Evolutionary conservation across 30 jellyfish, hydroid and myxozoan genomes (phyloP), one percentile per base, ranked within the genome.

Genomic region (Clytia hemisphaerica): DNA sequence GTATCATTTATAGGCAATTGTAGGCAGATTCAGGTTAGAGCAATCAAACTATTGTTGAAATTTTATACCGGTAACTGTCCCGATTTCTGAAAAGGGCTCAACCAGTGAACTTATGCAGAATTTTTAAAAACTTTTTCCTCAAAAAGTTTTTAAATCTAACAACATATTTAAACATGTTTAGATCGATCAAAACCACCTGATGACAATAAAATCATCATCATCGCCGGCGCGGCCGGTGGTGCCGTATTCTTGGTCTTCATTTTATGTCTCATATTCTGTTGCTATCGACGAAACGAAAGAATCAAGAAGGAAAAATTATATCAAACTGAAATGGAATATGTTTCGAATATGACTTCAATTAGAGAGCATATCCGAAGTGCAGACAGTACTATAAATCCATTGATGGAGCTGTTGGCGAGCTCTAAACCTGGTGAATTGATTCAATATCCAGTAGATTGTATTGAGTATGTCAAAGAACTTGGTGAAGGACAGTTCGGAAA

Each of bases 401-500:
- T 85, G 31, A 34, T 70, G 36, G 91, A 67, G 18, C 80, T 83
- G 21, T 72, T 85, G 58, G 82, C 96, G 47, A 48, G 42, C 21
- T 49, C 72, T 16, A 51, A 62, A 24, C 83, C 85, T 2, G 86
- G 75, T 6, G 88, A 80, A 45, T 36, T 82, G 77, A 83, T 83
- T 14, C 97, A 88, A 80, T 88, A 88, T 71, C 95, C 84, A n/a
- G 63, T 88, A 12, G 97, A 80, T 38, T 64, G 78, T 25, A 88
- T 88, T 64, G 97, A 80, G 37, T 88, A 88, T 26, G 80, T 88
- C 16, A 83, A 58, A 53, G 97, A 88, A 65, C 95, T 88, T 63
- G 97, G 97, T 19, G 93, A 88, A 49, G 97, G 97, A 30, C 97
- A 88, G 48, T 88, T 88, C 76, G 97, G 97, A 15, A 88, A 74